Conservation (phyloP, 2,113 vertebrate species). For the Ailurus styani region DNA sequence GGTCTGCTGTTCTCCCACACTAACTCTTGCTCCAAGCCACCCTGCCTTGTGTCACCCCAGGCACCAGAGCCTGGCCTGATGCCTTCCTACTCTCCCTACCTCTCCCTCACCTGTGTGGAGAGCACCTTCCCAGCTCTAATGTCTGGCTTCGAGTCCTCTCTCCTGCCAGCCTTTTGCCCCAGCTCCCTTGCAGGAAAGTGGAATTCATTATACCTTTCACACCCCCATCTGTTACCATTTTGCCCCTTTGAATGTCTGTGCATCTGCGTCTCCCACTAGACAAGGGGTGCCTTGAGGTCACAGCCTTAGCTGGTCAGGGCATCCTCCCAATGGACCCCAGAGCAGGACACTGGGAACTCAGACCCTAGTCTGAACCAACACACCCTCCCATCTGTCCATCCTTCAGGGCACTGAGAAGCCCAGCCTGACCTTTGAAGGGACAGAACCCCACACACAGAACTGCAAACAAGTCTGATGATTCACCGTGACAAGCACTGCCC, state of each 20-base stretch:
- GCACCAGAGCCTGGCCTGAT: not conserved
- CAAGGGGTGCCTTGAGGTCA: not conserved
- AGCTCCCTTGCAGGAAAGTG: not conserved
- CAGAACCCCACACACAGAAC: too few relatives aligned
- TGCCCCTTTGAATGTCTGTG: not conserved
- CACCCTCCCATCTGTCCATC: not conserved
- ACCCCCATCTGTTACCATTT: not conserved
- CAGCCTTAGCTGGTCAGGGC: not conserved
- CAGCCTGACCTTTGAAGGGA: not conserved
- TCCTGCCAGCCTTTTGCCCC: not conserved
- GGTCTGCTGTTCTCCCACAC: not conserved
- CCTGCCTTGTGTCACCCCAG: not conserved
- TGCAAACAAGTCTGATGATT: not conserved
- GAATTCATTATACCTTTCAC: not conserved
- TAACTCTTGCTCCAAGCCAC: not conserved
- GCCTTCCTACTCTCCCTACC: not conserved
- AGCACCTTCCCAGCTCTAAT: not conserved
- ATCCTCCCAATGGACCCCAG: not conserved
- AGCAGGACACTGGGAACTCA: not conserved
- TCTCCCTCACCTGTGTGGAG: not conserved
- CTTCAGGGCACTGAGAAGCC: not conserved
- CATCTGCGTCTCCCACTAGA: not conserved
- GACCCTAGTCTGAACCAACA: not conserved
- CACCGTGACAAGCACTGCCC: rapidly evolving
- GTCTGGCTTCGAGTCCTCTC: not conserved